Base-by-base conservation (phyloP, 2,888 invertebrate species). In the Poecilus cupreus region DNA sequence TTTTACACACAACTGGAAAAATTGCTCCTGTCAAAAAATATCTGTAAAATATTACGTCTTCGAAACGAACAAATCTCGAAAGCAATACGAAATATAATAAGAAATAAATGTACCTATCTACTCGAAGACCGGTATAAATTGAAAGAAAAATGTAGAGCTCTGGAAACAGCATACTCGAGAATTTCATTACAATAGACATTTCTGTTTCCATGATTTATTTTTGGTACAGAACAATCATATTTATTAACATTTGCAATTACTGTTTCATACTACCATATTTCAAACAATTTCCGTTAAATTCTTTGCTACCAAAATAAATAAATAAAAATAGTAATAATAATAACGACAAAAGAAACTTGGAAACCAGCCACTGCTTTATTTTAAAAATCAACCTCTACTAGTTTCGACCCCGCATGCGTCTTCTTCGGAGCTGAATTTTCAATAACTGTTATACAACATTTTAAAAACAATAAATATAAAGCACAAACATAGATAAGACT, bases 31-130 rank as follows among this genome's bases (percentile, higher is more conserved):
- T 51, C 51, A 51, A 51, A 51, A 18, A 18, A 51, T 51, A 51
- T 51, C 51, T 51, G 51, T 51, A 51, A 51, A 51, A 51, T 51
- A 51, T 51, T 51, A 18, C 51, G 51, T 51, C 51, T 51, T 18
- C 20, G 51, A 18, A 51, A 51, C 43, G 51, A 51, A 16, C 51
- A 51, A 51, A 51, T 51, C 51, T 51, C 51, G 13, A 13, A 51
- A 51, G 51, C 51, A 51, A 51, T 51, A 51, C 8, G 51, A 51
- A 51, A 51, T 51, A 51, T 51, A 51, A 51, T 51, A 51, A 51
- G 51, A 60, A 13, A 60, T 60, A 60, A 24, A 26, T 60, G 60
- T 60, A 60, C 60, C 60, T 60, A 60, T 60, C 60, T 32, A 11
- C 60, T 32, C n/a, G 26, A 13, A 60, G 13, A 60, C 13, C 51